Evolutionary conservation across 92 coral and sea anemone genomes (phyloP), one percentile per base, ranked within the genome.

Genomic region (Porites lobata): DNA sequence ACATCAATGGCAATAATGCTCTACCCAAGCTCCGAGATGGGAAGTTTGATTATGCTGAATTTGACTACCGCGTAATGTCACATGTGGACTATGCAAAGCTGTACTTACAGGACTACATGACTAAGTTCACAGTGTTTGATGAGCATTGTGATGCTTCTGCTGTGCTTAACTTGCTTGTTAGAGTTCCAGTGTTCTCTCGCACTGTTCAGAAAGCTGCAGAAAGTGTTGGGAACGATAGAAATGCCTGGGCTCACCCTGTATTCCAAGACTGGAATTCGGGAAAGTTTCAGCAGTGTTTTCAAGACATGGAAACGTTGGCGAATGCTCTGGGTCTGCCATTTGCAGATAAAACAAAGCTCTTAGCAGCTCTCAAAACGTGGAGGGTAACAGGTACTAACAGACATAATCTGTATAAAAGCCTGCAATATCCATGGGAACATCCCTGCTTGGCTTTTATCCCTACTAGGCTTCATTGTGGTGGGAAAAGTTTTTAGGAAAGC

Each of bases 101-200:
- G 50, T 79, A 79, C 21, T 18, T 79, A n/a, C 75, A 79, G 84
- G 66, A 66, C 15, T 24, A 32, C 52, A 79, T 79, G 73, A 75
- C 73, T 59, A 65, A 66, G 63, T 79, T 79, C 10, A 65, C 20
- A 10, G 74, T 74, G 12, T 65, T 79, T 79, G 74, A 65, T 67
- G 80, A 76, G 13, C 84, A 79, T 2, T 79, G 84, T 75, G 94
- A 91, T 91, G 84, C 94, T 2, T 91, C 94, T 2, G 94, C 94
- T 26, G 89, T 88, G 78, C 79, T 91, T 1, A 50, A 21, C 8
- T 58, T 91, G 64, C 89, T 88, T 19, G 89, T 92, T 11, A 73
- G 32, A 78, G 89, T 88, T 9, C 92, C 94, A 32, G 86, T 78
- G 20, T 87, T 91, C n/a, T 81, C 86, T 62, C 19, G 63, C 26